Evolutionary conservation across 1,140 invertebrate genomes (phyloP).

Genomic region (Leguminivora glycinivorella): DNA sequence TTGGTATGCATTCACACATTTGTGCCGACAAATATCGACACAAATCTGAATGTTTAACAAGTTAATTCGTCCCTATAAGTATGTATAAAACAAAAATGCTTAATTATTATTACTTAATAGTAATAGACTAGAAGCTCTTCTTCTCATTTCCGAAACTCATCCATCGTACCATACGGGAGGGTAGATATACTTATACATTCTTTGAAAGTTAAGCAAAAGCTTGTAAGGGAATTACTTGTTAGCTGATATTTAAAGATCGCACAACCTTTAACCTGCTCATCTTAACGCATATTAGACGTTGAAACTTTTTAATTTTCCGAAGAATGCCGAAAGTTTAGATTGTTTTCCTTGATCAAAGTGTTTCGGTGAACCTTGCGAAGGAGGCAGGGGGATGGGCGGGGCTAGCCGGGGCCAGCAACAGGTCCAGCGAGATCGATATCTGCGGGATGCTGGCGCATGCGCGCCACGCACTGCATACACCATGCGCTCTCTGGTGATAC

Average conservation of each 20-base stretch:
- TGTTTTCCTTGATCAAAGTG: slow-evolving; percentile 69
- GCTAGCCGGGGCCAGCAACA: slow-evolving; percentile 60
- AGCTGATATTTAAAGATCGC: not conserved
- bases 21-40: no score
- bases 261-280: not conserved
- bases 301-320: slow-evolving; percentile 70
- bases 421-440: slow-evolving; percentile 66
- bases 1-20: no score
- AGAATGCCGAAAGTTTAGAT: slow-evolving; percentile 73
- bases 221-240: not conserved
- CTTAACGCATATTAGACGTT: slow-evolving; percentile 4
- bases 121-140: not conserved
- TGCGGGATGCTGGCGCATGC: slow-evolving; percentile 63
- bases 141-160: not conserved
- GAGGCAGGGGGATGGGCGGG: slow-evolving; percentile 48
- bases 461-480: slow-evolving; percentile 50
- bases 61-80: no score
- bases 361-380: slow-evolving; percentile 43
- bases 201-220: not conserved
- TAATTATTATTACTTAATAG: no score
- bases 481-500: slow-evolving; percentile 65
- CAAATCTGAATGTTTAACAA: no score
- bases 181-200: no score
- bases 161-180: not conserved
- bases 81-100: no score